Conservation (phyloP, 1,140 invertebrate genomes). For the Amyelois transitella region DNA sequence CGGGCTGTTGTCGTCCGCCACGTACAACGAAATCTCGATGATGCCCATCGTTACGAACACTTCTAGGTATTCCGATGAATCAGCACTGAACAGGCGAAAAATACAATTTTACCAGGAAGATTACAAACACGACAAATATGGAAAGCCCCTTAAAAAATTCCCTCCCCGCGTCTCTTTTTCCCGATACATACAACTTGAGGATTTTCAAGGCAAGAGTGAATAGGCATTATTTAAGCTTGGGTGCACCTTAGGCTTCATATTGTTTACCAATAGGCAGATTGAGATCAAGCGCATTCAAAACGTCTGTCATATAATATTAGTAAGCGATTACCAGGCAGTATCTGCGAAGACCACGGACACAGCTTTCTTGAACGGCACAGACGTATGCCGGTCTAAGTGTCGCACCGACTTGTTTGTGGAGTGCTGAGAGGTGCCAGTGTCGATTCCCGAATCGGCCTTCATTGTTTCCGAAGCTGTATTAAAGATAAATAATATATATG, state of each 20-base stretch:
- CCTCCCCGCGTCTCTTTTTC: too few species aligned
- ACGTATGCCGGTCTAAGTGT: not conserved
- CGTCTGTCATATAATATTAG: not conserved
- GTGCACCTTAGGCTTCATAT: too few species aligned
- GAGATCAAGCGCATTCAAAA: too few species aligned
- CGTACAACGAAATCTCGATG: conserved; percentile 45
- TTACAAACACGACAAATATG: too few species aligned
- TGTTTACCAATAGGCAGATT: too few species aligned
- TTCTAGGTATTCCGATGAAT: conserved; percentile 43
- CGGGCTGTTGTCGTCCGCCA: conserved; percentile 25
- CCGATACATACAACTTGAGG: too few species aligned
- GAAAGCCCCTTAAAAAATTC: too few species aligned
- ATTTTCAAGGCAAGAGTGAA: too few species aligned
- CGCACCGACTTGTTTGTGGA: conserved; percentile 12
- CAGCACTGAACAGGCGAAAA: conserved; percentile 18
- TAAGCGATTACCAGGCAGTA: conserved; percentile 18
- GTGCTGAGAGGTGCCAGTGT: conserved; percentile 24
- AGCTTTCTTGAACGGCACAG: conserved; percentile 21
- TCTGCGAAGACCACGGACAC: conserved; percentile 25
- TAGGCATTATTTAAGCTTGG: too few species aligned
- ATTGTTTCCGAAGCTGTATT: not conserved
- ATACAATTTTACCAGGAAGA: not conserved
- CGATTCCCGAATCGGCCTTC: conserved; percentile 37
- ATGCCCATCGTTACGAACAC: conserved; percentile 51
- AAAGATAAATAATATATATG: not conserved